Conservation (phyloP, 2,888 invertebrate species). For the Muscina levida region DNA sequence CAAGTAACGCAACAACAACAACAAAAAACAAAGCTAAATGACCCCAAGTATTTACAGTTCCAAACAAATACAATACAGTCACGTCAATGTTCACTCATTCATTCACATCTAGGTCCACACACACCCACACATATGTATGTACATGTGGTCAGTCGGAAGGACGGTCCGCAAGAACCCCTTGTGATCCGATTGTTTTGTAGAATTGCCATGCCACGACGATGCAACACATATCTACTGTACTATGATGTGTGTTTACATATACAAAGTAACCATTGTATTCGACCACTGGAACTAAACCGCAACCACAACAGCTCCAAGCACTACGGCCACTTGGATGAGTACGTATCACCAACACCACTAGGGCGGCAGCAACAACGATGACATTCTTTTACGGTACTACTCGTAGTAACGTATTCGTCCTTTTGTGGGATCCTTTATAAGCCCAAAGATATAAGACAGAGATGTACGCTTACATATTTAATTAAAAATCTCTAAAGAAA, state of each 20-base stretch:
- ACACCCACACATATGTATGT: conserved; percentile 15
- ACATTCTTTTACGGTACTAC: too few relatives aligned
- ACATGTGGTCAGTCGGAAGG: background rate
- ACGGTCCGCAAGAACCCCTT: background rate
- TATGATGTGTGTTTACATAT: conserved; percentile 50
- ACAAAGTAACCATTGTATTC: conserved; percentile 59
- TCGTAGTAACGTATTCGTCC: too few relatives aligned
- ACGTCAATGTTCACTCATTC: background rate
- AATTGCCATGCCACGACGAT: conserved; percentile 15
- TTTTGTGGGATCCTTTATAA: too few relatives aligned
- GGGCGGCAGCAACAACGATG: too few relatives aligned
- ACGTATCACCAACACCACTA: background rate
- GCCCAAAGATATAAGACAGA: too few relatives aligned
- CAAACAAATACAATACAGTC: conserved; percentile 24
- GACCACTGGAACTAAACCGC: conserved; percentile 63
- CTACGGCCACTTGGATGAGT: conserved; percentile 35
- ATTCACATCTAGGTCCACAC: background rate
- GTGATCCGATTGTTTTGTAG: background rate
- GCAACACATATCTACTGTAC: background rate
- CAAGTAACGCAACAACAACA: background rate
- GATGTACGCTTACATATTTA: too few relatives aligned
- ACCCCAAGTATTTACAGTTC: conserved; percentile 53
- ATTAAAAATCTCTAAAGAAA: too few relatives aligned
- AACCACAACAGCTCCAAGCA: conserved; percentile 64
- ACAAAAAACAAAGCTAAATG: conserved; percentile 37